Conservation (phyloP, 2,797 vertebrate genomes). For the Pseudocheirus occidentalis region DNA sequence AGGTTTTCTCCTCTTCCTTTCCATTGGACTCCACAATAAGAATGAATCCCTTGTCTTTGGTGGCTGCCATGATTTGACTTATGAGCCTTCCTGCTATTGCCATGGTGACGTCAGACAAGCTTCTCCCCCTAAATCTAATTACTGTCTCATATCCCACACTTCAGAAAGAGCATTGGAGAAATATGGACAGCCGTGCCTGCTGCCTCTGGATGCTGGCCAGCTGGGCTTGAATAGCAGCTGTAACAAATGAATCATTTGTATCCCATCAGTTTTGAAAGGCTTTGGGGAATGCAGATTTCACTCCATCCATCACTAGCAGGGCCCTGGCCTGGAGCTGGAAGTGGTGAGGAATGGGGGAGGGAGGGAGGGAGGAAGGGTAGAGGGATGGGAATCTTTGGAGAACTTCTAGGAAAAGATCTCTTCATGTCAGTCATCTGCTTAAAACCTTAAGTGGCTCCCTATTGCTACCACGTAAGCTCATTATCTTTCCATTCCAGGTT, state of each 20-base stretch:
- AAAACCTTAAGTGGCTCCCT: background rate
- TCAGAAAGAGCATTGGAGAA: background rate
- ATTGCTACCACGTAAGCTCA: background rate
- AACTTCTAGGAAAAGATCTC: background rate
- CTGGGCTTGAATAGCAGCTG: conserved; percentile 33
- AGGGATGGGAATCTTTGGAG: background rate
- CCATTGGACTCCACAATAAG: background rate
- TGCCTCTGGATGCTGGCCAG: background rate
- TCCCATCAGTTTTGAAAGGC: conserved; percentile 36
- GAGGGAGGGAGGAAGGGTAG: background rate
- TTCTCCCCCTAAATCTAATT: conserved; percentile 33
- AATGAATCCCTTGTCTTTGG: background rate
- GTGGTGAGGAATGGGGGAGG: background rate
- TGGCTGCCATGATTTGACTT: background rate
- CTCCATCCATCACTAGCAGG: background rate
- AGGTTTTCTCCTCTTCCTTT: background rate
- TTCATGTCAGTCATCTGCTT: background rate
- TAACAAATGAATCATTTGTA: conserved; percentile 45
- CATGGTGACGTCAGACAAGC: background rate
- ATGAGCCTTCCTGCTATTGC: background rate
- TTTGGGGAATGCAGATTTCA: conserved; percentile 25
- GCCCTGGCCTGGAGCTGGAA: background rate
- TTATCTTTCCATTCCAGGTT: background rate
- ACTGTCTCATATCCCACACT: conserved; percentile 70
- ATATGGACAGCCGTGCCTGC: conserved; percentile 41